Conservation (phyloP, 2,113 vertebrate species). For the Colaptes auratus region DNA sequence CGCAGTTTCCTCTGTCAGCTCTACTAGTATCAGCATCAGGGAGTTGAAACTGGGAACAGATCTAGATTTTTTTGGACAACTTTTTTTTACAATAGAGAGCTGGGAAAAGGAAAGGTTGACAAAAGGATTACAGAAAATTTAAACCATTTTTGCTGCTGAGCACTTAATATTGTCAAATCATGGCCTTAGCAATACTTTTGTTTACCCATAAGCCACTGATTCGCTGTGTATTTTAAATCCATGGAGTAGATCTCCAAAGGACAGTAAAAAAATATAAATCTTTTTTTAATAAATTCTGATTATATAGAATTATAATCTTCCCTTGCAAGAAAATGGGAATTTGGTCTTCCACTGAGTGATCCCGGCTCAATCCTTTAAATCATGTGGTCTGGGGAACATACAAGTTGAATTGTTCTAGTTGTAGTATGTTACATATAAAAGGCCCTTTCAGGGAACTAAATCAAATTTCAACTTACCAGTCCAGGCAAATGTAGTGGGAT, state of each 20-base stretch:
- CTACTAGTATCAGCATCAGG: background rate
- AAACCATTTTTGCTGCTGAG: background rate
- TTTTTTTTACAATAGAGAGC: background rate
- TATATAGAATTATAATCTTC: conserved; percentile 13
- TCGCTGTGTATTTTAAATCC: background rate
- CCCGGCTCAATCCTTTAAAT: conserved; percentile 47
- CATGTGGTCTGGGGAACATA: conserved; percentile 22
- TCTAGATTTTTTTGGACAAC: background rate
- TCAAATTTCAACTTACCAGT: conserved; percentile 47
- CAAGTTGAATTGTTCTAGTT: background rate
- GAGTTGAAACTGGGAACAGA: conserved; percentile 6
- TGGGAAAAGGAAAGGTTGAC: background rate
- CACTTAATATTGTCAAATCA: background rate
- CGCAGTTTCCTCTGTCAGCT: background rate
- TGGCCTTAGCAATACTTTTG: background rate
- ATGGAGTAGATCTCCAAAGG: background rate
- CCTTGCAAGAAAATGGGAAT: conserved; percentile 26
- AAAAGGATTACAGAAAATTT: background rate
- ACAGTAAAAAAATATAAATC: conserved; percentile 18
- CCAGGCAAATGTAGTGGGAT: conserved; percentile 47
- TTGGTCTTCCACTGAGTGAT: conserved; percentile 18
- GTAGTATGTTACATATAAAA: conserved; percentile 47
- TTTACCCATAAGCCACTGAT: background rate
- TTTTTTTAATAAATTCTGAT: conserved; percentile 22
- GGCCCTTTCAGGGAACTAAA: conserved; percentile 48